Base-by-base conservation (phyloP, 2,797 vertebrate species). In the Pseudochirops cupreus region DNA sequence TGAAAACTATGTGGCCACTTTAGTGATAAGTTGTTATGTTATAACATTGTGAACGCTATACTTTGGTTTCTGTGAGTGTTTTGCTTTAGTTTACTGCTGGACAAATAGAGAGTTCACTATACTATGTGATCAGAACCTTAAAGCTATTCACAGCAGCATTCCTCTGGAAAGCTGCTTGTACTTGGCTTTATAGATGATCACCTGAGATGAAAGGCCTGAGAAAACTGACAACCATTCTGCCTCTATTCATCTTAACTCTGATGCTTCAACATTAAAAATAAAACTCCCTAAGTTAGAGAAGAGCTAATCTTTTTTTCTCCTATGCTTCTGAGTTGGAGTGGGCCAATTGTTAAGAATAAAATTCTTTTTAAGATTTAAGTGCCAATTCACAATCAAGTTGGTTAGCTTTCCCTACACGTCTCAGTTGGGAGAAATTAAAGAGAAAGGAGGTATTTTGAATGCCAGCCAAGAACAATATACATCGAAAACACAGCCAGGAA, bases 131-230 rank as follows among this genome's bases (percentile, higher is more conserved):
- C 53, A 53, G 53, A 53, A 53, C 0, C 53, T 53, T 53, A 53
- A 53, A 53, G 53, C 53, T 53, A 9, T 53, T 53, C 53, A 53
- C 53, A 53, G 53, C 53, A 53, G 53, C 53, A 53, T 53, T 53
- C 53, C 53, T 53, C 53, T 53, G 53, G 53, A 53, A 53, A 53
- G 53, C 53, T 53, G 53, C 53, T 10, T 10, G 7, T 53, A 9
- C 53, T 53, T 53, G 53, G 53, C 53, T 53, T 53, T 53, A 53
- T 6, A 92, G 55, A 5, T 56, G 39, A 57, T 33, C 13, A n/a
- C 5, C 59, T 57, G 82, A 96, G 62, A 92, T 92, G 31, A 96
- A 93, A 97, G 52, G 74, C 16, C 7, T 55, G 50, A 92, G 67
- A n/a, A 93, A 87, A 12, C 3, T 87, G 13, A 58, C 7, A 16